A percentile compares a stretch with the other conserved stretches of the same genome.
phyloP scores from a whole-genome alignment of 2,888 invertebrate genomes.

The Apomyelois bistriatella region DNA sequence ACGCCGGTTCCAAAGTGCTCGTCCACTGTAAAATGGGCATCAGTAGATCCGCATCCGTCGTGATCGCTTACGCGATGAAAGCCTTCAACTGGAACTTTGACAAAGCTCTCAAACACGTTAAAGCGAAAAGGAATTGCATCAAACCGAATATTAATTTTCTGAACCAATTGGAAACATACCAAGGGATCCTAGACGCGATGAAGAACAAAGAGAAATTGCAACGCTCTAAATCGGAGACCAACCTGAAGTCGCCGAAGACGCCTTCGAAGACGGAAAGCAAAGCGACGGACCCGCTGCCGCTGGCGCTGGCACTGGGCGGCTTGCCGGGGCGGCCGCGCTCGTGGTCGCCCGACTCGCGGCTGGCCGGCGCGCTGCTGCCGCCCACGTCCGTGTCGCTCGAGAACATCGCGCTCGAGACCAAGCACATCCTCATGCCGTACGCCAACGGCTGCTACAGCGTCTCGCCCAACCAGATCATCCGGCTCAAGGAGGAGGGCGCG shows the following conservation, averaged over 20 bases:
- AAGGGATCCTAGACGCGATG: slow-evolving; percentile 97
- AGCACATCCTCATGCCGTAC: slow-evolving; percentile 91
- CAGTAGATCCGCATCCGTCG: slow-evolving; percentile 98
- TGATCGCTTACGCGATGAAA: slow-evolving; percentile 99
- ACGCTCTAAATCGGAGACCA: slow-evolving; percentile 95
- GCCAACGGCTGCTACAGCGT: slow-evolving; percentile 94
- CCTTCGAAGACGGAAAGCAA: slow-evolving; percentile 78
- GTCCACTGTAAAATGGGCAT: slow-evolving; percentile 99
- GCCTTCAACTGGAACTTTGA: slow-evolving; percentile 96
- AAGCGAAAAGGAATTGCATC: slow-evolving; percentile 93
- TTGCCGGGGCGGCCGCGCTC: slow-evolving; percentile 81
- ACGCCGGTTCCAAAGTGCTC: slow-evolving; percentile 94
- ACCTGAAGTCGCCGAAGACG: slow-evolving; percentile 86
- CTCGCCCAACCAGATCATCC: slow-evolving; percentile 93
- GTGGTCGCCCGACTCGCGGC: slow-evolving; percentile 85
- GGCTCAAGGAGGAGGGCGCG: slow-evolving; percentile 84
- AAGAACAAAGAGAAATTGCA: slow-evolving; percentile 96
- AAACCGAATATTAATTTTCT: slow-evolving; percentile 98
- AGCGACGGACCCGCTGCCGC: slow-evolving; percentile 81
- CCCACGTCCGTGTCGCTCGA: slow-evolving; percentile 85
- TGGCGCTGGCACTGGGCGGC: slow-evolving; percentile 77
- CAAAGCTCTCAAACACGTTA: slow-evolving; percentile 93
- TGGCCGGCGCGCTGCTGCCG: slow-evolving; percentile 80
- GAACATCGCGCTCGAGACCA: slow-evolving; percentile 82
- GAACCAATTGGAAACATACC: slow-evolving; percentile 96